A percentile compares a stretch with the other conserved stretches of the same genome.
phyloP scores from a whole-genome alignment of 2,888 invertebrate genomes.

The Polydrusus tereticollis region DNA sequence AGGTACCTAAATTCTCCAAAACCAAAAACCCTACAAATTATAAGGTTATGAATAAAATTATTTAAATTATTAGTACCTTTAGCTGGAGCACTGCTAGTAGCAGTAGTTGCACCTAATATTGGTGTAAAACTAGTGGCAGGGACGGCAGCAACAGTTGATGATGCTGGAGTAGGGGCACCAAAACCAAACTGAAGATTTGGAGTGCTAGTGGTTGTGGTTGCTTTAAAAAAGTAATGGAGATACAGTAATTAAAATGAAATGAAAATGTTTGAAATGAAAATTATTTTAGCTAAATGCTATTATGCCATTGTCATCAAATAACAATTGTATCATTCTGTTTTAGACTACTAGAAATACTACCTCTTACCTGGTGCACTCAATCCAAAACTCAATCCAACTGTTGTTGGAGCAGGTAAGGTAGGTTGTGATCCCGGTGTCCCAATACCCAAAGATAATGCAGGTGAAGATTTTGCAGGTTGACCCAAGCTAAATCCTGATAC shows the following conservation, averaged over 20 bases:
- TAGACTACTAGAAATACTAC: neutral
- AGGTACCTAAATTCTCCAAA: neutral
- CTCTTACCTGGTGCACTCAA: constrained; percentile 48
- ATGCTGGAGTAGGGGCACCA: constrained; percentile 64
- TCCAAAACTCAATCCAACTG: constrained; percentile 33
- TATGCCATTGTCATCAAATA: too few relatives aligned
- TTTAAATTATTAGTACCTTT: constrained; percentile 8
- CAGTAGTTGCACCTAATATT: constrained; percentile 47
- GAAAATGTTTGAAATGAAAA: too few relatives aligned
- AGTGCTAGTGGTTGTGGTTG: constrained; percentile 20
- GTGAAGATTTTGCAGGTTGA: constrained; percentile 18
- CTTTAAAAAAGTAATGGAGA: constrained; percentile 32
- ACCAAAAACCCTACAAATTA: too few relatives aligned
- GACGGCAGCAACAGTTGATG: constrained; percentile 57
- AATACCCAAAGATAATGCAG: neutral
- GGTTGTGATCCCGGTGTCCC: neutral
- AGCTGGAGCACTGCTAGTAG: constrained; percentile 30
- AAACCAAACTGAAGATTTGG: constrained; percentile 50
- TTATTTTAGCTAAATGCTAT: too few relatives aligned
- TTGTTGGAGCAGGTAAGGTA: neutral
- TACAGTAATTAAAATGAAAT: neutral
- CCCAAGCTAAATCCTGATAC: neutral
- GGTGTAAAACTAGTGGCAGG: constrained; percentile 50
- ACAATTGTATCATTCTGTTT: neutral
- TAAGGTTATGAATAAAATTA: neutral